Conservation (phyloP, 2,113 vertebrate species). For the Dunckerocampus dactyliophorus region DNA sequence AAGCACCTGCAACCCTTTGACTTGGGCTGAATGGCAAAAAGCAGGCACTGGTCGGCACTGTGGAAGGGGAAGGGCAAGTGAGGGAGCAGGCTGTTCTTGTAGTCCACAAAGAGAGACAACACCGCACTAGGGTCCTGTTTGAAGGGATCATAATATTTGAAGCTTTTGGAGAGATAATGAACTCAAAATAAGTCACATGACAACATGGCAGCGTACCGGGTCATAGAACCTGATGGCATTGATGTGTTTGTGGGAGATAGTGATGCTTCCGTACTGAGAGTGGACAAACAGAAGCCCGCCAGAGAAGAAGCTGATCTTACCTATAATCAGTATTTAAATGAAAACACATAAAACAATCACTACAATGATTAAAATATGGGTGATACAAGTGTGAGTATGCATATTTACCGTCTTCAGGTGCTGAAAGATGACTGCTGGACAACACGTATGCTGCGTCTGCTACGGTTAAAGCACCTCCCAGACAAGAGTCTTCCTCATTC, state of each 20-base stretch:
- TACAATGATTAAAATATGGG: neutral
- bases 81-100: conserved; percentile 77
- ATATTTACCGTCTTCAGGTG: conserved; percentile 82
- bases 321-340: conserved; percentile 54
- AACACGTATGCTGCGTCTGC: conserved; percentile 80
- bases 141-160: neutral
- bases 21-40: conserved; percentile 83
- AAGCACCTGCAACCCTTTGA: conserved; percentile 87
- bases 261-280: conserved; percentile 78
- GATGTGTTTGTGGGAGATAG: conserved; percentile 82
- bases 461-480: conserved; percentile 79
- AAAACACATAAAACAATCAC: neutral
- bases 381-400: neutral
- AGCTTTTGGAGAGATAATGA: neutral
- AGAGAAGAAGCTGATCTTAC: conserved; percentile 87
- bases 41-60: conserved; percentile 74
- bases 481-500: conserved; percentile 75
- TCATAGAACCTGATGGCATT: conserved; percentile 78
- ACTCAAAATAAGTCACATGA: neutral
- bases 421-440: conserved; percentile 75
- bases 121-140: conserved; percentile 80
- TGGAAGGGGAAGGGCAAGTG: conserved; percentile 85
- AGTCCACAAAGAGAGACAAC: conserved; percentile 81
- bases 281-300: conserved; percentile 85
- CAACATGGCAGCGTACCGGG: conserved; percentile 71